phyloP scores from a whole-genome alignment of 2,113 vertebrate species.

The Crotophaga sulcirostris region DNA sequence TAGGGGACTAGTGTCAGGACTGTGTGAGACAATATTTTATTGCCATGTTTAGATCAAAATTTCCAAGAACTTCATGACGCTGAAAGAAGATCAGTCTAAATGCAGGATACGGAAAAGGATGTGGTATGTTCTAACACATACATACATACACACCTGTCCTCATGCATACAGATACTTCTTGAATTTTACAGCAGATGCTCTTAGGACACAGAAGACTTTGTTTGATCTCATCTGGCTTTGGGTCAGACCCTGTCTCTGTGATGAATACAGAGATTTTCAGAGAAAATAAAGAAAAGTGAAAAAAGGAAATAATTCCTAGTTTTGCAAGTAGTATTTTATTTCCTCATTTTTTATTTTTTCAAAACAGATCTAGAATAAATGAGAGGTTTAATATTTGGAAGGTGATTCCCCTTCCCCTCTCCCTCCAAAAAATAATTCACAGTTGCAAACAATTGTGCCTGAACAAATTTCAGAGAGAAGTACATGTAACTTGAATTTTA shows the following conservation, averaged over 20 bases:
- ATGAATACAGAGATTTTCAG: neutral
- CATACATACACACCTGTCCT: accelerated
- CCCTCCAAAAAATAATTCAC: neutral
- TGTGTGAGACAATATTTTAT: neutral
- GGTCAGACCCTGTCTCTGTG: neutral
- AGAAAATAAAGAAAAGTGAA: neutral
- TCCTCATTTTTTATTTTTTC: neutral
- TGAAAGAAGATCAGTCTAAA: neutral
- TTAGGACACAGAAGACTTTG: neutral
- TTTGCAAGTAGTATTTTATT: neutral
- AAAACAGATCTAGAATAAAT: neutral
- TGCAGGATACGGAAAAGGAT: neutral
- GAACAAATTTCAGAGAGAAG: neutral
- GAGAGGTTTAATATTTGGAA: neutral
- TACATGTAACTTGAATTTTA: neutral
- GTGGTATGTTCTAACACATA: neutral
- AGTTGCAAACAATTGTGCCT: neutral
- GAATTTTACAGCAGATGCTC: neutral
- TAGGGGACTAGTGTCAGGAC: neutral
- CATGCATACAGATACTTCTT: neutral
- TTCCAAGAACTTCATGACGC: neutral
- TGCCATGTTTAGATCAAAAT: neutral
- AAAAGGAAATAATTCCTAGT: too few species aligned
- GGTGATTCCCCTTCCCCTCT: neutral
- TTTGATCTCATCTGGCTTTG: neutral